A percentile compares a stretch with the other conserved stretches of the same genome.
These are phyloP conservation scores for Argynnis bischoffii DNA, from an alignment of 2,888 invertebrate species.

Conservation along the genomic window DNA sequence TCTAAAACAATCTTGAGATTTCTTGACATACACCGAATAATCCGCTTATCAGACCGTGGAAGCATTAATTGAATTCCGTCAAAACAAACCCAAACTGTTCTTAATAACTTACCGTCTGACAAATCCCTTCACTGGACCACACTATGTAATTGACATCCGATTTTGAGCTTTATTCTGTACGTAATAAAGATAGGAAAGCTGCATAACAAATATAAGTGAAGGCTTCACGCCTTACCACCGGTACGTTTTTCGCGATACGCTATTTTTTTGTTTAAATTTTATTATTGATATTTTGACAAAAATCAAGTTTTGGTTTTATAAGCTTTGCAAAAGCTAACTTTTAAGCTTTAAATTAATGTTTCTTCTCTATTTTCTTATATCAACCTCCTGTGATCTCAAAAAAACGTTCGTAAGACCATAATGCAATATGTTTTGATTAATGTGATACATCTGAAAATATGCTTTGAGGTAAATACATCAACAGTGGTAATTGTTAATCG, in stretches of 20 bases:
- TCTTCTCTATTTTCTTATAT: too few relatives aligned
- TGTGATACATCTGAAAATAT: too few relatives aligned
- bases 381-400: too few relatives aligned
- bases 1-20: constrained; percentile 31
- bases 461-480: too few relatives aligned
- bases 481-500: too few relatives aligned
- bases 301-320: too few relatives aligned
- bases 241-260: constrained; percentile 22
- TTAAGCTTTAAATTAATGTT: too few relatives aligned
- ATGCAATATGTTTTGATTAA: too few relatives aligned
- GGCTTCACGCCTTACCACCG: constrained; percentile 8
- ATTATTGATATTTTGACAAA: background rate
- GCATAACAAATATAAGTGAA: constrained; percentile 2
- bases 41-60: constrained; percentile 56
- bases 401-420: too few relatives aligned
- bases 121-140: constrained; percentile 56
- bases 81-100: constrained; percentile 57
- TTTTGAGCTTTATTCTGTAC: constrained; percentile 27
- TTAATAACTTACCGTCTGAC: constrained; percentile 61
- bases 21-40: constrained; percentile 46
- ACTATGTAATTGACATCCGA: constrained; percentile 9
- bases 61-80: constrained; percentile 62
- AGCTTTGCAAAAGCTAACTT: too few relatives aligned
- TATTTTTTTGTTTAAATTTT: constrained; percentile 8
- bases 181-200: background rate